Conservation (phyloP, 2,888 invertebrate species). For the Melieria omissa region DNA sequence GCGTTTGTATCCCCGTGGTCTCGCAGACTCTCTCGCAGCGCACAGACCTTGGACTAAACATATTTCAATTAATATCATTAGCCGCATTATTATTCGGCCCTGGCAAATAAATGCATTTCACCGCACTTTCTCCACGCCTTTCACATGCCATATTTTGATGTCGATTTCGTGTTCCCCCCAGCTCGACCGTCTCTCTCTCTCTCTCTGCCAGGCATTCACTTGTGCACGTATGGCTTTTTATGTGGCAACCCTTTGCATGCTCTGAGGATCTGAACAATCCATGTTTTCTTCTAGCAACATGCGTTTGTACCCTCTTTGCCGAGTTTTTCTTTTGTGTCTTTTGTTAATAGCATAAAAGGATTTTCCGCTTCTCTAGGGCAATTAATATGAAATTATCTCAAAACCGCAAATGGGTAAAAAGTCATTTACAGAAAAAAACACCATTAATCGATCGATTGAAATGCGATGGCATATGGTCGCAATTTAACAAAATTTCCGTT, state of each 20-base stretch:
- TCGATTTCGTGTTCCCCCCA: neutral
- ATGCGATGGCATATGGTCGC: constrained; percentile 21
- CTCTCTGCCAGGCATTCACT: neutral
- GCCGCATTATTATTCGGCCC: no score
- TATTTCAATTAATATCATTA: no score
- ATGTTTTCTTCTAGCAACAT: no score
- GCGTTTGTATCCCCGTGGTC: no score
- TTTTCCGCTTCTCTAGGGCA: constrained; percentile 45
- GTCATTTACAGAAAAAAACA: neutral
- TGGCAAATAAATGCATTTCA: constrained; percentile 32
- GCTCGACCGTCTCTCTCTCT: neutral
- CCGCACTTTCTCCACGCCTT: constrained; percentile 29
- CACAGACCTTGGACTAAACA: no score
- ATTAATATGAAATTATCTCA: constrained; percentile 35
- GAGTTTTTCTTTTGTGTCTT: constrained; percentile 1
- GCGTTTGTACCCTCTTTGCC: no score
- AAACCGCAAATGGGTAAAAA: constrained; percentile 38
- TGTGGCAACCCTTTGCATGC: constrained; percentile 13
- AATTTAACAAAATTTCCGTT: constrained; percentile 7
- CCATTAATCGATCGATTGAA: no score
- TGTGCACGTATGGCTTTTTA: neutral
- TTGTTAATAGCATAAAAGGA: constrained; percentile 41
- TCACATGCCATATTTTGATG: constrained; percentile 28
- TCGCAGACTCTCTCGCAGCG: no score
- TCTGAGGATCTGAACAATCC: neutral